Evolutionary conservation across 2,113 vertebrate species (phyloP).

Genomic region (Zosterops pallidus): DNA sequence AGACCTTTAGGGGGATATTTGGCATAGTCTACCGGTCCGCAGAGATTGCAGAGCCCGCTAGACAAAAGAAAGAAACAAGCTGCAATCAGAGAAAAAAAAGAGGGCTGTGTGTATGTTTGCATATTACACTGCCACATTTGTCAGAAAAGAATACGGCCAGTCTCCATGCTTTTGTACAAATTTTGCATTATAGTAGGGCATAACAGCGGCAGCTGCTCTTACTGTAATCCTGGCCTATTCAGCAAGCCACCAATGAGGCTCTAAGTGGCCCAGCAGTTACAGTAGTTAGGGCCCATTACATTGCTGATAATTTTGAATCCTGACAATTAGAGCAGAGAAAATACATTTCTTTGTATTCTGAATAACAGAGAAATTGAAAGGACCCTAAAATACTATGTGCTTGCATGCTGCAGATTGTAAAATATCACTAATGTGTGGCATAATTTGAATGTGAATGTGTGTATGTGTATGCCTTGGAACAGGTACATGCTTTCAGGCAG

Average conservation of each 20-base stretch:
- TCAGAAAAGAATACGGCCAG: constrained; percentile 34
- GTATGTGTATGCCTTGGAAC: background rate
- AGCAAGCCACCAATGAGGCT: constrained; percentile 22
- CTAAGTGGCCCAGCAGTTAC: constrained; percentile 57
- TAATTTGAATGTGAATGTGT: background rate
- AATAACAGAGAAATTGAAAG: constrained; percentile 49
- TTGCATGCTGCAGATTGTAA: background rate
- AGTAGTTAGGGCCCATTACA: constrained; percentile 63
- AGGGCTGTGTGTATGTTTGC: background rate
- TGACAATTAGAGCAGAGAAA: constrained; percentile 47
- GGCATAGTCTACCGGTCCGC: background rate
- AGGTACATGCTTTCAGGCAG: constrained; percentile 19
- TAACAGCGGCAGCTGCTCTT: constrained; percentile 59
- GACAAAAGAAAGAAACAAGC: constrained; percentile 63
- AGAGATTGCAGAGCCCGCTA: constrained; percentile 31
- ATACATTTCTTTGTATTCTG: constrained; percentile 32
- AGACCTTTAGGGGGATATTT: constrained; percentile 18
- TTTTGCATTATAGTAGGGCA: constrained; percentile 9
- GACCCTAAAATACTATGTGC: background rate
- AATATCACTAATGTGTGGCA: background rate
- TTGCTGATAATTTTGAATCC: constrained; percentile 51
- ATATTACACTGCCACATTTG: background rate
- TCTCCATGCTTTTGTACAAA: constrained; percentile 21
- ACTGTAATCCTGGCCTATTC: constrained; percentile 54
- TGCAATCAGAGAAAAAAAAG: constrained; percentile 49